These are phyloP conservation scores for Choristoneura fumiferana DNA, from an alignment of 1,140 invertebrate species.

Conservation along the genomic window DNA sequence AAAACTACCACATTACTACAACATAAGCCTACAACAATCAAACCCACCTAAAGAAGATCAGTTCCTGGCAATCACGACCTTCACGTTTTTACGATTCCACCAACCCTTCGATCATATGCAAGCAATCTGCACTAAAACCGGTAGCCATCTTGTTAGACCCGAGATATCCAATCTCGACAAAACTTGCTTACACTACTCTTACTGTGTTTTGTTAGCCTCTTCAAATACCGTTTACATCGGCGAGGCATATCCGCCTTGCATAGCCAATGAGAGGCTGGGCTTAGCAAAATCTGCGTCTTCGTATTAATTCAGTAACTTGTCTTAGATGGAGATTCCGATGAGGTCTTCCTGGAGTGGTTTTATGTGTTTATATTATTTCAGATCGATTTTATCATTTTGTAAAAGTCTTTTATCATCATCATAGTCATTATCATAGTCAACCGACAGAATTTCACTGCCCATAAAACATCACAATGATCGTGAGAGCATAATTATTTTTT, in stretches of 20 bases:
- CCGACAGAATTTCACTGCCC: no score
- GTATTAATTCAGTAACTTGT: no score
- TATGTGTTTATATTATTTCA: no score
- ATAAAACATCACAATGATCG: no score
- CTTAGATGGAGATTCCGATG: no score
- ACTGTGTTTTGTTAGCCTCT: slow-evolving; percentile 20
- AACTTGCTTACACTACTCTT: slow-evolving; percentile 13
- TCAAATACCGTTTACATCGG: slow-evolving; percentile 31
- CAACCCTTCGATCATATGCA: slow-evolving; percentile 14
- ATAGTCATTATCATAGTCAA: no score
- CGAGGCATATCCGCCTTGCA: slow-evolving; percentile 41
- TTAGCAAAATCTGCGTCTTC: slow-evolving; percentile 1
- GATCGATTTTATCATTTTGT: no score
- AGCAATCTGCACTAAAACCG: slow-evolving; percentile 14
- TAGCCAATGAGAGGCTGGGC: slow-evolving; percentile 38
- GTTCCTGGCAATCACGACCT: not conserved
- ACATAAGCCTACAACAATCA: not conserved
- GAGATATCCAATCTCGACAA: slow-evolving; percentile 11
- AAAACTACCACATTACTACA: no score
- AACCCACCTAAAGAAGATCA: not conserved
- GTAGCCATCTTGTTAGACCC: slow-evolving; percentile 12
- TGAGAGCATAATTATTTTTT: no score
- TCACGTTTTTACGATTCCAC: slow-evolving; percentile 5
- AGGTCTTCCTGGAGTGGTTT: no score
- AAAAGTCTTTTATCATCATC: no score